Percentiles rank a stretch among this genome's conserved stretches.
Evolutionary conservation across 35 echinoderm and acorn worm genomes (phyloP).

Genomic region (Nesometra sesokonis): DNA sequence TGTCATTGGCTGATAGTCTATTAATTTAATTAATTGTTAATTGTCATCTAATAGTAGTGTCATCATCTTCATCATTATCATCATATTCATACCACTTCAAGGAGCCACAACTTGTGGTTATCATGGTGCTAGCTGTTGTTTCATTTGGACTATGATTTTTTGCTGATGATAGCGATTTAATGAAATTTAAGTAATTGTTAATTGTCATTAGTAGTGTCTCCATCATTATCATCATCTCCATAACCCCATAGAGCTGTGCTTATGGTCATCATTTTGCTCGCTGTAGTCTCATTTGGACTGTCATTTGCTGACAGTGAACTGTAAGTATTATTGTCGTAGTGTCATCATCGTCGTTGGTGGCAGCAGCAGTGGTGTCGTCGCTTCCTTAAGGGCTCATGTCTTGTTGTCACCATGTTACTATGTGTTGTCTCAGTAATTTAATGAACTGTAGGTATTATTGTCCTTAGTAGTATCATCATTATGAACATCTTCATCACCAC

Average conservation of each 20-base stretch:
- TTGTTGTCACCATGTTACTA: background rate
- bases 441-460: background rate
- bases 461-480: no score
- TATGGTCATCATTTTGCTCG: background rate
- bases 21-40: no score
- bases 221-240: no score
- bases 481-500: no score
- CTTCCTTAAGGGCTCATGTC: background rate
- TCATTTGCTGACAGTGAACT: background rate
- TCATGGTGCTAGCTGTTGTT: background rate
- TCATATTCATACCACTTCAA: no score
- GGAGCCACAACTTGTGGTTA: background rate
- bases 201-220: no score
- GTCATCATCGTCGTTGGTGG: no score
- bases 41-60: no score
- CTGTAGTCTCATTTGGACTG: background rate
- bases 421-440: background rate
- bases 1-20: no score
- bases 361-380: no score
- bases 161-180: background rate
- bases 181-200: background rate
- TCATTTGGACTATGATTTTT: background rate
- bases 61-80: no score
- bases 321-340: background rate
- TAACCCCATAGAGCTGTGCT: background rate